phyloP scores from a whole-genome alignment of 92 coral and sea anemone genomes.

The Palythoa grandis region DNA sequence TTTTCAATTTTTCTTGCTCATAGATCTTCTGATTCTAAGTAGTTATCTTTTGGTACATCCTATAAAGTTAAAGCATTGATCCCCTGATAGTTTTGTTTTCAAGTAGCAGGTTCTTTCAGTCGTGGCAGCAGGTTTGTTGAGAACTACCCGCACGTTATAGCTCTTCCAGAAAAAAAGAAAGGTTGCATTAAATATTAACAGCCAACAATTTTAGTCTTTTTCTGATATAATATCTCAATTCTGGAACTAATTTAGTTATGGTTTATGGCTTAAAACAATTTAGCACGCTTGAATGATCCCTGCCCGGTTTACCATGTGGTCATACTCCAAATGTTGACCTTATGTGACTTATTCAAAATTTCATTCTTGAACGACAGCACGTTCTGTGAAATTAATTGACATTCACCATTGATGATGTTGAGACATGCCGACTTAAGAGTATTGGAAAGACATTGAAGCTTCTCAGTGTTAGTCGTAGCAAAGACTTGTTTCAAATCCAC shows the following conservation, averaged over 20 bases:
- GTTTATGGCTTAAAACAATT: neutral
- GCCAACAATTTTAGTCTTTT: neutral
- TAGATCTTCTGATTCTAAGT: constrained; percentile 29
- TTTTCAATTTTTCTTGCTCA: constrained; percentile 47
- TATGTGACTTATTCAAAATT: neutral
- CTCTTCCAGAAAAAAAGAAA: neutral
- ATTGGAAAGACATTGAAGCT: neutral
- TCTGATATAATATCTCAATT: neutral
- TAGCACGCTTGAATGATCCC: constrained; percentile 25
- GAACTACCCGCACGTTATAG: constrained; percentile 2
- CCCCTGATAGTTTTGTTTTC: too few species aligned
- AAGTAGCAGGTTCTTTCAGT: constrained; percentile 6
- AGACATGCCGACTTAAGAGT: neutral
- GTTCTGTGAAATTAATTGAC: neutral
- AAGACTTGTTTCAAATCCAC: neutral
- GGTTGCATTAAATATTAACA: constrained; percentile 14
- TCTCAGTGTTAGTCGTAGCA: neutral
- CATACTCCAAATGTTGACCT: neutral
- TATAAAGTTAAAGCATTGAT: too few species aligned
- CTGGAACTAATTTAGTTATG: neutral
- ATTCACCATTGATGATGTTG: neutral
- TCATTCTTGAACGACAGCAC: neutral
- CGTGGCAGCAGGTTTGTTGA: constrained; percentile 1
- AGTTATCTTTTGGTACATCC: too few species aligned
- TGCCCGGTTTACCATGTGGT: too few species aligned